Evolutionary conservation across 2,888 invertebrate species (phyloP).

Genomic region (Hylaea fasciaria): DNA sequence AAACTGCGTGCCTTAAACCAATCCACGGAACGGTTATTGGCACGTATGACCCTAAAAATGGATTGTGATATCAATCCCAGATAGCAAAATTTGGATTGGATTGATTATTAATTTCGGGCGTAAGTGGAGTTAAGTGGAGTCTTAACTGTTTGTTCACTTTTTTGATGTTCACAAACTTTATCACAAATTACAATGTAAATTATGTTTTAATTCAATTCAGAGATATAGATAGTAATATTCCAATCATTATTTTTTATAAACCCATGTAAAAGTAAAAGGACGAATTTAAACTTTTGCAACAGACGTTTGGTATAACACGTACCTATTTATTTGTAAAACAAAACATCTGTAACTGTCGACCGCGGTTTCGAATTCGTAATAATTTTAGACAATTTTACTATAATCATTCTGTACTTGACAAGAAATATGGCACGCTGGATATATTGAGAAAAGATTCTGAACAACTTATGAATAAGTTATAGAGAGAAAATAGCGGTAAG

Average conservation of each 20-base stretch:
- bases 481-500: background rate
- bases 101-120: no score
- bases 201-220: no score
- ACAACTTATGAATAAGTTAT: background rate
- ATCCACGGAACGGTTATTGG: no score
- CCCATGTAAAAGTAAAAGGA: constrained; percentile 1
- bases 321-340: constrained; percentile 16
- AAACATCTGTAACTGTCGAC: constrained; percentile 1
- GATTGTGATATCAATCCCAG: no score
- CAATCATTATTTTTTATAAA: constrained; percentile 1
- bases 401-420: constrained; percentile 13
- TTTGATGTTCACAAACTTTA: constrained; percentile 5
- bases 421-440: constrained; percentile 15
- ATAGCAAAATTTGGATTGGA: no score
- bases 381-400: constrained; percentile 50
- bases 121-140: no score
- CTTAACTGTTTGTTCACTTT: constrained; percentile 10
- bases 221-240: background rate
- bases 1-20: no score
- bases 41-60: no score
- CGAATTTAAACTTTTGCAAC: constrained; percentile 18
- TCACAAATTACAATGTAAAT: constrained; percentile 11
- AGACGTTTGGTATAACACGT: background rate
- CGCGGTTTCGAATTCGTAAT: constrained; percentile 29
- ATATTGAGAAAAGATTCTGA: constrained; percentile 3